A percentile compares a stretch with the other conserved stretches of the same genome.
phyloP scores from a whole-genome alignment of 1,140 invertebrate species.

The Nephila pilipes region DNA sequence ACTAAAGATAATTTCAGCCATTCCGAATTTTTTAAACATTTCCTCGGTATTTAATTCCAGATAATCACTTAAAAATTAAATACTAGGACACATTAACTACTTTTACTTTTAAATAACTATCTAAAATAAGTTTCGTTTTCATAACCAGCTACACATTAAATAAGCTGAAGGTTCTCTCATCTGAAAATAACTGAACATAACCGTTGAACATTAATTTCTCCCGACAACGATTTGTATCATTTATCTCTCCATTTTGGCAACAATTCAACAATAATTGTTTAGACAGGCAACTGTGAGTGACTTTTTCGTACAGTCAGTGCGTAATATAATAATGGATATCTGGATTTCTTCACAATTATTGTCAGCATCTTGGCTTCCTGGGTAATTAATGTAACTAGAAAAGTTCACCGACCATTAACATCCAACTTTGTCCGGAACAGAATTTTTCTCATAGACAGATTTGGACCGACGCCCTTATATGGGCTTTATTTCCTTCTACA shows the following conservation, averaged over 20 bases:
- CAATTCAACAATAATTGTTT: conserved; percentile 18
- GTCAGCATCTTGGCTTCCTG: background rate
- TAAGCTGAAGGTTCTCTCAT: too few species aligned
- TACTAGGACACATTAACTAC: too few species aligned
- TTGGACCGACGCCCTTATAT: background rate
- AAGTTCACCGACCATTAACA: background rate
- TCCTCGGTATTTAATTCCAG: too few species aligned
- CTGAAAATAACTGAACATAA: too few species aligned
- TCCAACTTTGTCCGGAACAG: background rate
- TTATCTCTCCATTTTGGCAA: background rate
- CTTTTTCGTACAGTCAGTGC: background rate
- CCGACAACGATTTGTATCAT: background rate
- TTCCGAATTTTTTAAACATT: too few species aligned
- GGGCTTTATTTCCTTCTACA: background rate
- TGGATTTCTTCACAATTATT: background rate
- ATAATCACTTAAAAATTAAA: too few species aligned
- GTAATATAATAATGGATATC: conserved; percentile 18
- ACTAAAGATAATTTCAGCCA: too few species aligned
- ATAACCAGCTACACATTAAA: too few species aligned
- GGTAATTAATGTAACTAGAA: background rate
- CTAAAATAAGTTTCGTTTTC: too few species aligned
- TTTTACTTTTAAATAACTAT: too few species aligned
- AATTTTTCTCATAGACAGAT: background rate
- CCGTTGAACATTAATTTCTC: background rate
- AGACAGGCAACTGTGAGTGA: background rate